Conservation (phyloP, 2,113 vertebrate genomes). For the Geococcyx californianus region DNA sequence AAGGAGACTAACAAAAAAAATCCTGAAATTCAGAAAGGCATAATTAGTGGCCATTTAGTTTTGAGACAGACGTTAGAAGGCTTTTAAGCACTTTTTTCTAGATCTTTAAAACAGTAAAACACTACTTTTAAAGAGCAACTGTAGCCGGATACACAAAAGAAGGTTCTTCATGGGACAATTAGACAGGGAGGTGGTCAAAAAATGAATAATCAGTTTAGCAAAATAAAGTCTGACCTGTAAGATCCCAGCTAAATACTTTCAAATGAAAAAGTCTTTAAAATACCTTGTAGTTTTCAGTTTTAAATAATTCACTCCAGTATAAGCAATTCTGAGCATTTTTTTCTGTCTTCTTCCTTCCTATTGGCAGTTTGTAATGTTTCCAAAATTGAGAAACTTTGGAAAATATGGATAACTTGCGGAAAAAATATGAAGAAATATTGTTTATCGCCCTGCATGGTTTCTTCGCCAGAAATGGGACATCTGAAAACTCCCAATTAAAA, state of each 20-base stretch:
- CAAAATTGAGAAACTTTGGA: not conserved
- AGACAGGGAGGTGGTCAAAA: not conserved
- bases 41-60: not conserved
- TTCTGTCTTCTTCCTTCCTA: not conserved
- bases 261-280: not conserved
- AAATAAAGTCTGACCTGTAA: not conserved
- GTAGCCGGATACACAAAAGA: not conserved
- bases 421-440: not conserved
- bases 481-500: not conserved
- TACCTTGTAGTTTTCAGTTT: not conserved
- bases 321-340: not conserved
- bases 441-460: not conserved
- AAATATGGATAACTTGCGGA: not conserved
- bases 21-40: not conserved
- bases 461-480: not conserved
- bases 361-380: not conserved
- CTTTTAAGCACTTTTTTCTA: not conserved
- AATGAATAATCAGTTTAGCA: not conserved
- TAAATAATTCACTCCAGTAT: not conserved
- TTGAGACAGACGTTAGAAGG: not conserved
- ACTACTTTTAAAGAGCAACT: not conserved
- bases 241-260: not conserved
- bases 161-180: not conserved
- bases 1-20: not conserved
- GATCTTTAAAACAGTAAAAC: not conserved